phyloP scores from a whole-genome alignment of 2,888 invertebrate species.

The Lepidochrysops patricia region DNA sequence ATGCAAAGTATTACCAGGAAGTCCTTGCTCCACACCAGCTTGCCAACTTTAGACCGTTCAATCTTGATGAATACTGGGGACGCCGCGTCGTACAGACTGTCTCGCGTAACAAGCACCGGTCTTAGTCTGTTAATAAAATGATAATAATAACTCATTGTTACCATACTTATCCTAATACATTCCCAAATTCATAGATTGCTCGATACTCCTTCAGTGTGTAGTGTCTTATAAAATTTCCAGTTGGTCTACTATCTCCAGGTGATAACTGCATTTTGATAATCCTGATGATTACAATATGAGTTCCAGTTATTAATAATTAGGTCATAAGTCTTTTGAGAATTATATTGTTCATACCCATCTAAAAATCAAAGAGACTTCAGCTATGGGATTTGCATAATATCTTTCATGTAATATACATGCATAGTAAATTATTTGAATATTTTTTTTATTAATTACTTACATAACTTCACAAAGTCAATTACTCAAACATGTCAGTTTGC shows the following conservation, averaged over 20 bases:
- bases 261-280: background rate
- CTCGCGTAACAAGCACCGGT: slow-evolving; percentile 69
- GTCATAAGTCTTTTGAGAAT: too few relatives aligned
- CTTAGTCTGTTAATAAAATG: slow-evolving; percentile 39
- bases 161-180: slow-evolving; percentile 8
- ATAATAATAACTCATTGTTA: slow-evolving; percentile 32
- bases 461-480: too few relatives aligned
- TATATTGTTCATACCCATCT: too few relatives aligned
- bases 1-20: slow-evolving; percentile 78
- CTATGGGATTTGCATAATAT: too few relatives aligned
- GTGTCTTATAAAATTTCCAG: background rate
- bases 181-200: slow-evolving; percentile 1
- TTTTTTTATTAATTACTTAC: too few relatives aligned
- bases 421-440: too few relatives aligned
- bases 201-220: background rate
- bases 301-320: too few relatives aligned
- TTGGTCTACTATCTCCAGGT: background rate
- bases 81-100: slow-evolving; percentile 80
- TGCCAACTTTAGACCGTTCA: slow-evolving; percentile 84
- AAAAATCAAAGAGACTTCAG: too few relatives aligned
- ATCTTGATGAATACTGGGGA: slow-evolving; percentile 85
- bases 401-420: too few relatives aligned
- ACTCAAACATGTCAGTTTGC: too few relatives aligned
- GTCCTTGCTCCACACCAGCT: slow-evolving; percentile 73
- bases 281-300: too few relatives aligned